Evolutionary conservation across 2,888 invertebrate genomes (phyloP).

Genomic region (Hydriomena furcata): DNA sequence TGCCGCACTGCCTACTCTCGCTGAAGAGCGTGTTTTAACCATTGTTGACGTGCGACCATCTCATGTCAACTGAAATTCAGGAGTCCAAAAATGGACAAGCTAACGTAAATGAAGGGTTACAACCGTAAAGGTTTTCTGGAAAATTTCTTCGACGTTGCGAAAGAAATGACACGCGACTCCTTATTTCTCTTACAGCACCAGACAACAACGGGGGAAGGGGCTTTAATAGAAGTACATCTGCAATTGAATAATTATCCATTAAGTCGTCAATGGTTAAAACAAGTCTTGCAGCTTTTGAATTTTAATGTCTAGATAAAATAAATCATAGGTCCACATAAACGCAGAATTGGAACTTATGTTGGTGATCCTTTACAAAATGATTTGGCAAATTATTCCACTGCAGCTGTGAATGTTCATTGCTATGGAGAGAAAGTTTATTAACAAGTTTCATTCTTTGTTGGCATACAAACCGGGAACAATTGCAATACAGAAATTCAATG

Average conservation of each 20-base stretch:
- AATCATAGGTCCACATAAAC: slow-evolving; percentile 64
- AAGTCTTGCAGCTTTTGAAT: slow-evolving; percentile 76
- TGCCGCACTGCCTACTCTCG: slow-evolving; percentile 76
- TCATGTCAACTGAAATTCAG: slow-evolving; percentile 83
- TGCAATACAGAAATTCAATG: slow-evolving; percentile 49
- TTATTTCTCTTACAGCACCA: slow-evolving; percentile 77
- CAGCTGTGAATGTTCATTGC: slow-evolving; percentile 74
- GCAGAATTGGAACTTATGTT: slow-evolving; percentile 59
- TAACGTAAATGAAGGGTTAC: slow-evolving; percentile 60
- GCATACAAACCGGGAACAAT: slow-evolving; percentile 39
- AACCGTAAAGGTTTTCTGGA: slow-evolving; percentile 67
- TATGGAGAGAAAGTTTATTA: slow-evolving; percentile 74
- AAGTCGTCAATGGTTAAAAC: slow-evolving; percentile 83
- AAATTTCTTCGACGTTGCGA: slow-evolving; percentile 70
- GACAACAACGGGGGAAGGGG: slow-evolving; percentile 61
- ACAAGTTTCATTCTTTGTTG: slow-evolving; percentile 49
- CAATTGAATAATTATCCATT: slow-evolving; percentile 79
- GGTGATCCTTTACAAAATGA: slow-evolving; percentile 64
- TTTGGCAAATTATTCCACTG: slow-evolving; percentile 78
- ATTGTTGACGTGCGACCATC: slow-evolving; percentile 80
- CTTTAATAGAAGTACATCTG: slow-evolving; percentile 64
- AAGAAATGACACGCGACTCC: slow-evolving; percentile 50
- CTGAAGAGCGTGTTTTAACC: slow-evolving; percentile 84
- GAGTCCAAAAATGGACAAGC: slow-evolving; percentile 77
- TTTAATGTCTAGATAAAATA: slow-evolving; percentile 63